Evolutionary conservation across 2,888 invertebrate genomes (phyloP), one percentile per base, ranked within the genome.

Genomic region (Rhamphomyia laevipes): DNA sequence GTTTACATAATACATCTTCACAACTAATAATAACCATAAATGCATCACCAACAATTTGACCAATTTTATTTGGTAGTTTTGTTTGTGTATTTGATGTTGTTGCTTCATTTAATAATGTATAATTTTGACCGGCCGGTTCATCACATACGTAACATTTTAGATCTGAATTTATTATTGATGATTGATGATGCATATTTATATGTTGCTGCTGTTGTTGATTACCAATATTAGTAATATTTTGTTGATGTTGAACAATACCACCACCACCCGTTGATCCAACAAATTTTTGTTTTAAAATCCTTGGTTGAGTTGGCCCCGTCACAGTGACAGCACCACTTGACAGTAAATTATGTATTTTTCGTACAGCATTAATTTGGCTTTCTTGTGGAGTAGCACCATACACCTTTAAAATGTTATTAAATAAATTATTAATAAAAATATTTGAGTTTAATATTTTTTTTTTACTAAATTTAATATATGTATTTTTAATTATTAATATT

Each of bases 1-100:
- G 66, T 49, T 68, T 67, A 51, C 73, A 74, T 6, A 73, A 65
- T 21, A 67, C 66, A 59, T 74, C 73, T 45, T 71, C 70, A 4
- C 63, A 65, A 48, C 71, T 70, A 4, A 74, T 69, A 50, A 73
- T 68, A 4, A 74, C 73, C 58, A 73, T 63, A 56, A 71, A 74
- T 10, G 69, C 69, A 58, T 73, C 71, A 27, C 73, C 73, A 47
- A 74, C 67, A 44, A 74, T 58, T 58, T 73, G 71, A 2, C 71
- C 73, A 55, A 74, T 67, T 63, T 74, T 74, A 55, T 73, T 73
- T 46, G 73, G 73, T 47, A 73, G 64, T 53, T 71, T 70, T 46
- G 71, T 71, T 46, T 68, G 64, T 12, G 72, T 68, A 57, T 69
- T 67, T 30, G 68, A 60, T 47, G 73, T 73, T 41, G 59, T 57